Base-by-base conservation (phyloP, 2,113 vertebrate species). In the Madoqua kirkii region DNA sequence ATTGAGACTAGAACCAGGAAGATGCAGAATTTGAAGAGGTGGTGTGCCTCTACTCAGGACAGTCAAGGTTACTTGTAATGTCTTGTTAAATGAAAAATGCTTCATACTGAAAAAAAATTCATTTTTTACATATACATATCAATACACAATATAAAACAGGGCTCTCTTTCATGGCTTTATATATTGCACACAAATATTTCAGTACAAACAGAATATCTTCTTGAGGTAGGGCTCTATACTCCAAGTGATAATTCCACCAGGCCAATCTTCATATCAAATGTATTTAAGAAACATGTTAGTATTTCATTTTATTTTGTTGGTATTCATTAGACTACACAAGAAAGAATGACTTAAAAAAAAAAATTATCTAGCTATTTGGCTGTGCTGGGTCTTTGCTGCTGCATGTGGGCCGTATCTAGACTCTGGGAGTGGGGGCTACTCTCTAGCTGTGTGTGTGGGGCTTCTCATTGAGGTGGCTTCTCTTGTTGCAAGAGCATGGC, bases 31-130 rank as follows among this genome's bases (percentile, higher is more conserved):
- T 13, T 0, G 97, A 98, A 98, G 94, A 98, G 97, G 95, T 87
- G 76, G 82, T 92, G 91, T 97, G 97, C 91, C 97, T 99, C 98
- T 98, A 98, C 97, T 96, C 95, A 93, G 96, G 67, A 98, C 79
- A 96, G 36, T 97, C 98, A 98, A 98, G 96, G 96, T 98, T 97
- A 92, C 89, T 96, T 96, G 40, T 71, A 90, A 98, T 96, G 33
- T 89, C n/a, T 93, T 96, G 17, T 92, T 96, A 98, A 98, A 98
- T 96, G 96, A 62, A 97, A 98, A 97, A 59, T 45, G 81, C 96
- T 95, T 74, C 40, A 98, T 76, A 93, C 52, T 79, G 43, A 96
- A 97, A 97, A 93, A 76, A 96, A 79, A 96, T 94, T 95, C 86
- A 54, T 67, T 88, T 88, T 97, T 96, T 82, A 16, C 14, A 50